These are phyloP conservation scores for Thyatira batis DNA, from an alignment of 2,888 invertebrate species.

Conservation along the genomic window DNA sequence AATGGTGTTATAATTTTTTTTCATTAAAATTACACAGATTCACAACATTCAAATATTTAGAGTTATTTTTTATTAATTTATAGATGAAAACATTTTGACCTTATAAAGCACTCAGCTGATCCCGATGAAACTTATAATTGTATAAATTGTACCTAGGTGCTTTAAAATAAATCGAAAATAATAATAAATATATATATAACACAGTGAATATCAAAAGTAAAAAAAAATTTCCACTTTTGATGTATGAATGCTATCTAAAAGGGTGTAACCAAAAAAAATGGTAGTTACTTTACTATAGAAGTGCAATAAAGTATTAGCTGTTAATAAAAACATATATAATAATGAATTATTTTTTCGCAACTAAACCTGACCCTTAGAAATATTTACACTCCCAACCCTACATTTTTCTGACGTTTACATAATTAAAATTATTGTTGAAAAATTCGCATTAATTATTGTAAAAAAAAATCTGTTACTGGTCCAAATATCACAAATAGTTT, in stretches of 20 bases:
- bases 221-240: neutral
- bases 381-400: neutral
- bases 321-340: neutral
- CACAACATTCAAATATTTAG: constrained; percentile 1
- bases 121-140: constrained; percentile 38
- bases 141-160: constrained; percentile 75
- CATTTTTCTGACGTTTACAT: neutral
- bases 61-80: constrained; percentile 1
- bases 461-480: neutral
- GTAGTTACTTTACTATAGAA: neutral
- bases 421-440: neutral
- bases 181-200: constrained; percentile 12
- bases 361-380: neutral
- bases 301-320: neutral
- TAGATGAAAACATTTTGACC: constrained; percentile 21
- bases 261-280: neutral
- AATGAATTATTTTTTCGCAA: neutral
- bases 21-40: constrained; percentile 3
- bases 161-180: constrained; percentile 36
- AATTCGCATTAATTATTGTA: neutral
- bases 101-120: constrained; percentile 27
- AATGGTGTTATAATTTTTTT: constrained; percentile 2
- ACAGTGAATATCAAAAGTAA: neutral
- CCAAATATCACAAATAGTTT: too few species aligned
- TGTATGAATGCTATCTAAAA: neutral